phyloP scores from a whole-genome alignment of 2,888 invertebrate genomes.

The Dyspetes luteomarginatus region DNA sequence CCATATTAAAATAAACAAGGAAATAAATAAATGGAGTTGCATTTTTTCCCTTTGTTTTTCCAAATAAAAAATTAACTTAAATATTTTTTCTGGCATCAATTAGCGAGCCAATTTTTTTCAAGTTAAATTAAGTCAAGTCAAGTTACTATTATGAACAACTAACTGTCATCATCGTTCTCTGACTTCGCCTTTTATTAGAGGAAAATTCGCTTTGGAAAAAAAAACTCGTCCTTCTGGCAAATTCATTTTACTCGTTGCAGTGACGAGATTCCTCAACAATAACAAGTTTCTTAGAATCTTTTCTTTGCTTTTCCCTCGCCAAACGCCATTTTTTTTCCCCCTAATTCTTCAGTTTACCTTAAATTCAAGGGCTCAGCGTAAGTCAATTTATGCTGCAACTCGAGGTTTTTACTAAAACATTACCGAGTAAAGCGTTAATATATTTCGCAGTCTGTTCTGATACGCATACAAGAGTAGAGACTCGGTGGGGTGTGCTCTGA shows the following conservation, averaged over 20 bases:
- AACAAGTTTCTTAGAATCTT: constrained; percentile 12
- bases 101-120: not conserved
- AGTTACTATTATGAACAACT: too few relatives aligned
- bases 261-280: constrained; percentile 23
- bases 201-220: not conserved
- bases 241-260: not conserved
- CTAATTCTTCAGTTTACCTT: too few relatives aligned
- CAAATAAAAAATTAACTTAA: too few relatives aligned
- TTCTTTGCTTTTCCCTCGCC: not conserved
- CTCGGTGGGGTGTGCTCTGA: not conserved
- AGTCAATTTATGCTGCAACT: constrained; percentile 4
- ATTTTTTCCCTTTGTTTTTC: too few relatives aligned
- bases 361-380: not conserved
- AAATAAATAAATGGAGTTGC: too few relatives aligned
- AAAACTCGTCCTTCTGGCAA: not conserved
- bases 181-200: not conserved
- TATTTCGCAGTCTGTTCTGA: too few relatives aligned
- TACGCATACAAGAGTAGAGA: not conserved
- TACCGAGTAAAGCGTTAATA: constrained; percentile 24
- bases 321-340: not conserved
- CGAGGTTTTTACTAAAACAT: constrained; percentile 54
- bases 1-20: too few relatives aligned
- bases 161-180: not conserved
- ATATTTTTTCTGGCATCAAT: too few relatives aligned
- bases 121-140: not conserved